Evolutionary conservation across 2,113 vertebrate species (phyloP).

Genomic region (Trachemys scripta): DNA sequence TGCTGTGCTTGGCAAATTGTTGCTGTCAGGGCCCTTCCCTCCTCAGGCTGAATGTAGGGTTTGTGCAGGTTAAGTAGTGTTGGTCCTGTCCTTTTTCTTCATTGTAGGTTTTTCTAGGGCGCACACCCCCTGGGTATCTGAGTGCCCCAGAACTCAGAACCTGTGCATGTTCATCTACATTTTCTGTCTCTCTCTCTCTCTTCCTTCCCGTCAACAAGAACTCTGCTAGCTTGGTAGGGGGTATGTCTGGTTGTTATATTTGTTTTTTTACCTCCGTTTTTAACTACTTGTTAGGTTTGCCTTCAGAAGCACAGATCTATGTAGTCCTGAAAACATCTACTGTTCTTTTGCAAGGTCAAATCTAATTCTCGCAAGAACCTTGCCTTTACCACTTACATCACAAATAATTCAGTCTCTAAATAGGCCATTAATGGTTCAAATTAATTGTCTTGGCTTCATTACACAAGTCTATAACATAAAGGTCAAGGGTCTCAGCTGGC

Average conservation of each 20-base stretch:
- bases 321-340: neutral
- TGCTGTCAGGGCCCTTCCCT: accelerated
- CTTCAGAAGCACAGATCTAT: neutral
- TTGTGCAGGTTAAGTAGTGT: neutral
- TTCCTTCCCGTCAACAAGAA: accelerated
- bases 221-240: neutral
- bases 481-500: neutral
- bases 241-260: neutral
- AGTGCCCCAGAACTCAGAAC: neutral
- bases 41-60: neutral
- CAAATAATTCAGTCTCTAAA: neutral
- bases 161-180: accelerated
- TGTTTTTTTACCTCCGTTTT: accelerated
- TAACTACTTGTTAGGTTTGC: neutral
- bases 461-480: accelerated
- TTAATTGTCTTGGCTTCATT: neutral
- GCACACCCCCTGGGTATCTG: accelerated
- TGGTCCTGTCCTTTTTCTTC: neutral
- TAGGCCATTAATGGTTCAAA: neutral
- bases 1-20: neutral
- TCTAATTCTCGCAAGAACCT: neutral
- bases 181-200: neutral
- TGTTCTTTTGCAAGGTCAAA: neutral
- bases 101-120: accelerated
- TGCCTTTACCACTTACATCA: neutral